Evolutionary conservation across 2,797 vertebrate species (phyloP).

Genomic region (Oreortyx pictus): DNA sequence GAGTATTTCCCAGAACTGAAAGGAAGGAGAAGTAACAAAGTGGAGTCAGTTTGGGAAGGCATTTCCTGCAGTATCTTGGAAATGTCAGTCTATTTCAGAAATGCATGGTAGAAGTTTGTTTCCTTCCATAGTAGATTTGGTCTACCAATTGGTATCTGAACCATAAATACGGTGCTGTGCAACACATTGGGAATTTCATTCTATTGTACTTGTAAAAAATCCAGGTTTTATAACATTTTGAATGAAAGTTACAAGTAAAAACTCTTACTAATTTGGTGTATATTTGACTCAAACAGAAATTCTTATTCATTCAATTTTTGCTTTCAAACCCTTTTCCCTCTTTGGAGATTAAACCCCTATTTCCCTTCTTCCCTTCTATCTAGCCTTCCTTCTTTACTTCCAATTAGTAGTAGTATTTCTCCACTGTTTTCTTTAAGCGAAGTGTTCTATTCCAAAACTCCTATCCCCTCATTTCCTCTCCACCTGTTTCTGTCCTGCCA

Average conservation of each 20-base stretch:
- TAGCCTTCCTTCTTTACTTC: not conserved
- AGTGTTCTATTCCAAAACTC: not conserved
- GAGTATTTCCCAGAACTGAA: not conserved
- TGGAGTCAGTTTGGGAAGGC: not conserved
- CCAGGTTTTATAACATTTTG: not conserved
- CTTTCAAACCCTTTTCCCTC: not conserved
- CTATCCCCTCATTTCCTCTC: not conserved
- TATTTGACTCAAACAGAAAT: not conserved
- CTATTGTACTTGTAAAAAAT: not conserved
- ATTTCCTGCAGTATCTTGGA: not conserved
- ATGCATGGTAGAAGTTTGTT: not conserved
- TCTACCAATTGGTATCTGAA: not conserved
- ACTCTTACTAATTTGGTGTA: not conserved
- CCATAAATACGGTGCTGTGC: not conserved
- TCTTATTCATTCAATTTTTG: not conserved
- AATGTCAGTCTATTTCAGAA: not conserved
- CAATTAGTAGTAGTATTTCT: not conserved
- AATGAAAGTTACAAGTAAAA: not conserved
- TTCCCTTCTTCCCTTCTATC: not conserved
- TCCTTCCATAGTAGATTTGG: not conserved
- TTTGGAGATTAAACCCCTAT: not conserved
- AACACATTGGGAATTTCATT: not conserved
- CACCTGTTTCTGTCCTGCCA: not conserved
- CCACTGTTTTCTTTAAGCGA: not conserved
- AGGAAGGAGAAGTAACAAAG: not conserved